These are phyloP conservation scores for Caerostris extrusa DNA, from an alignment of 1,140 invertebrate species.

Conservation along the genomic window DNA sequence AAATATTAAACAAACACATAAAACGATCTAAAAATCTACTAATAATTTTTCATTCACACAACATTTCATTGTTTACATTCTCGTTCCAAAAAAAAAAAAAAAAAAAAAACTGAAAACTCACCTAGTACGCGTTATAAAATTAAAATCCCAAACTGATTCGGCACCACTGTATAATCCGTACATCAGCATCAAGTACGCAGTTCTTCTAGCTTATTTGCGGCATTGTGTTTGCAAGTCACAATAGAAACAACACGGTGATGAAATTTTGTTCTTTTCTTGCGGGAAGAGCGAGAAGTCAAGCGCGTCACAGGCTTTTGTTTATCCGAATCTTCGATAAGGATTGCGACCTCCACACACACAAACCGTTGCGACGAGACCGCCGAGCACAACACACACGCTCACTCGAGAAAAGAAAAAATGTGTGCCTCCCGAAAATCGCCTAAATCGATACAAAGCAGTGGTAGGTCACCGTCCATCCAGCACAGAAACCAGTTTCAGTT, in stretches of 20 bases:
- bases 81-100: no score
- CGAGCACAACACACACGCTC: not conserved
- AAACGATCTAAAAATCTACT: no score
- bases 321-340: constrained; percentile 10
- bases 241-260: not conserved
- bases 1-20: no score
- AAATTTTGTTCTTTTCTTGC: not conserved
- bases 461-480: constrained; percentile 30
- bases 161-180: not conserved
- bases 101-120: not conserved
- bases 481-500: constrained; percentile 38
- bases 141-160: not conserved
- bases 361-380: not conserved
- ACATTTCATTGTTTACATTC: no score
- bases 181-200: constrained; percentile 11
- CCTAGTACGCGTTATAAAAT: not conserved
- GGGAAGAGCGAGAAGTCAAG: not conserved
- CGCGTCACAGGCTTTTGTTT: constrained; percentile 29
- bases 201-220: not conserved
- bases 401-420: not conserved
- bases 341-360: constrained; percentile 15
- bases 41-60: no score
- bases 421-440: constrained; percentile 18
- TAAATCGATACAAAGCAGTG: constrained; percentile 34
- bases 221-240: constrained; percentile 6